These are phyloP conservation scores for Aythya baeri DNA, from an alignment of 2,113 vertebrate genomes.

Conservation along the genomic window DNA sequence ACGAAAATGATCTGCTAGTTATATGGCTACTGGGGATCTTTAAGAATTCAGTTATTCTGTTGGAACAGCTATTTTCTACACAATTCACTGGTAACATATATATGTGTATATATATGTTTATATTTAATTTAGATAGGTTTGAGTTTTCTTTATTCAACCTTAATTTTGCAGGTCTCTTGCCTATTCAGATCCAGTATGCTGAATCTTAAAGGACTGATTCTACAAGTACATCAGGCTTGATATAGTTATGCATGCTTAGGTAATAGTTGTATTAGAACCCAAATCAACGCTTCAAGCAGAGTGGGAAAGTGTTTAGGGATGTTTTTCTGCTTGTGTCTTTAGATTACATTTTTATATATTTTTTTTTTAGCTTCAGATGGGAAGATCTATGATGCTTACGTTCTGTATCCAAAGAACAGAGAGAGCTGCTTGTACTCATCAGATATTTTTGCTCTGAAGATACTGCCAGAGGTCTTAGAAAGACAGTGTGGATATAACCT, in stretches of 20 bases:
- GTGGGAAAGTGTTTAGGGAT: not conserved
- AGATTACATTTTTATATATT: not conserved
- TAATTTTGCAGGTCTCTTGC: not conserved
- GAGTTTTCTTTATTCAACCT: no score
- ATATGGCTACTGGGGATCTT: not conserved
- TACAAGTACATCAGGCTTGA: not conserved
- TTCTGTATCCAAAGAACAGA: conserved; percentile 83
- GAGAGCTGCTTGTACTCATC: conserved; percentile 55
- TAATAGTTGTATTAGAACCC: not conserved
- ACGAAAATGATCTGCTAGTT: not conserved
- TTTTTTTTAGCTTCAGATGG: conserved; percentile 83
- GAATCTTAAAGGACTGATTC: not conserved
- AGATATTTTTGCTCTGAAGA: conserved; percentile 83
- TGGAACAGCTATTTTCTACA: not conserved
- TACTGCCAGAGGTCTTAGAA: conserved; percentile 89
- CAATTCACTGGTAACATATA: not conserved
- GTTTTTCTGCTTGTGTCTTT: not conserved
- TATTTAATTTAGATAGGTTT: not conserved
- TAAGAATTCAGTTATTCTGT: not conserved
- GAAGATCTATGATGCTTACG: conserved; percentile 91
- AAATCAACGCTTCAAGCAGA: not conserved
- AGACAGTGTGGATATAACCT: conserved; percentile 87
- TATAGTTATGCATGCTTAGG: not conserved
- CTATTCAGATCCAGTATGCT: not conserved
- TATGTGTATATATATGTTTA: not conserved